Conservation (phyloP, 2,113 vertebrate species). For the Alexandromys fortis region DNA sequence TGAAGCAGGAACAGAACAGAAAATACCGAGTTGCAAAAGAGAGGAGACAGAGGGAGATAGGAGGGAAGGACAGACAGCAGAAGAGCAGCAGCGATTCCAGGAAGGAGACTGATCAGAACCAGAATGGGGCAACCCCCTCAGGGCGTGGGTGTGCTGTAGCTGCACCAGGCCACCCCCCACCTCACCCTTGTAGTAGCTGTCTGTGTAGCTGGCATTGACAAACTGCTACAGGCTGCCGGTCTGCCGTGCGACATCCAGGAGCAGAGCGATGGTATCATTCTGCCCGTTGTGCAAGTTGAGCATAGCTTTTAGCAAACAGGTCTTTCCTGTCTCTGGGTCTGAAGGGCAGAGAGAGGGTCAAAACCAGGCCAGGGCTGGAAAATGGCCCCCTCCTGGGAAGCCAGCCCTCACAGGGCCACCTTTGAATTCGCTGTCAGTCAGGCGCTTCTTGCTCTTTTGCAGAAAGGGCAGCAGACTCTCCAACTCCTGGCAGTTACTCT, state of each 20-base stretch:
- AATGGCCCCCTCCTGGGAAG: neutral
- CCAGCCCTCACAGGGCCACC: conserved; percentile 71
- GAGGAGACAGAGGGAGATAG: neutral
- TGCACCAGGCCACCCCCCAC: rapidly evolving
- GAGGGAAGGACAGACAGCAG: neutral
- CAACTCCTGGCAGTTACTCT: conserved; percentile 87
- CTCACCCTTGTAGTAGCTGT: conserved; percentile 94
- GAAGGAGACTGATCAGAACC: neutral
- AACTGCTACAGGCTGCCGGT: conserved; percentile 90
- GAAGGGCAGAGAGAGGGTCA: conserved; percentile 58
- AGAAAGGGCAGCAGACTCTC: conserved; percentile 91
- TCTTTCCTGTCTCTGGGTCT: conserved; percentile 95
- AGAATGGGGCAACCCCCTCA: neutral
- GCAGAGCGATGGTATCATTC: conserved; percentile 90
- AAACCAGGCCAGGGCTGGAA: neutral
- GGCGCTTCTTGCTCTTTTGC: conserved; percentile 87
- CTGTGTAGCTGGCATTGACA: conserved; percentile 92
- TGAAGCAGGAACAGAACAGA: neutral
- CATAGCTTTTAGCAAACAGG: conserved; percentile 94
- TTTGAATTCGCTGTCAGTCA: conserved; percentile 93
- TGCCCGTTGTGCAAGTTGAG: conserved; percentile 91
- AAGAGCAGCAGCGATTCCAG: too few relatives aligned
- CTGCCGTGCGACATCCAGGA: conserved; percentile 92
- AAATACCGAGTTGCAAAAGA: neutral
- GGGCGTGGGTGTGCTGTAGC: neutral